Base-by-base conservation (phyloP, 64 coral and sea anemone species). In the Actinia equina region DNA sequence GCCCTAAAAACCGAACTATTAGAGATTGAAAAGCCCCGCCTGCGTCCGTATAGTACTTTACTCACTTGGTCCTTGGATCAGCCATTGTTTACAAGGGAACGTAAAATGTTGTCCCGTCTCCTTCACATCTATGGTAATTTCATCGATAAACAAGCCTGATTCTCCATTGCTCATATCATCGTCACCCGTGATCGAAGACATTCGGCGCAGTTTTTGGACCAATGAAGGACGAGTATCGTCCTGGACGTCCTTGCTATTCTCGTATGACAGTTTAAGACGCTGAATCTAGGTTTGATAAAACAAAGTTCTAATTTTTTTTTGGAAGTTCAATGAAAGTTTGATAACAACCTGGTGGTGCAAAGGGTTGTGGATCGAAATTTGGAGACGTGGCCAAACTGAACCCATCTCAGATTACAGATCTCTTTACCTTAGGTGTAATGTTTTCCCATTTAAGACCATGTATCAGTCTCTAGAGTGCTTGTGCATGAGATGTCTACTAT, bases 91-190 rank as follows among this genome's bases (percentile, higher is more conserved):
- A 53, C 83, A 85, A 63, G 83, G 49, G 23, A 85, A 85, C 9
- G 83, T 85, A 53, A 85, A 85, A 63, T 85, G 83, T 56, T 85
- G 83, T 6, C 83, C 83, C 6, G 83, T 60, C 62, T 85, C 83
- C 16, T 63, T 63, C 12, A 85, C 59, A 61, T 85, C 83, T 19
- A 85, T 63, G 6, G 8, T 44, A 8, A 85, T 60, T 43, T 85
- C 53, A 26, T 85, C 83, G 53, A 85, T 26, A 59, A 85, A 85
- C 9, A 85, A 63, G 30, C 83, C 83, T 7, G 83, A 85, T 53
- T 85, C 83, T 42, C 59, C 53, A 22, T 85, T 37, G 15, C 26
- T 60, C 15, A 85, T 15, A n/a, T 57, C 52, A 13, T 53, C 59
- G 7, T 81, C 49, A 63, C 53, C 42, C 17, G 23, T 26, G 4